These are phyloP conservation scores for Erebia palarica DNA, from an alignment of 2,888 invertebrate genomes.

Conservation along the genomic window DNA sequence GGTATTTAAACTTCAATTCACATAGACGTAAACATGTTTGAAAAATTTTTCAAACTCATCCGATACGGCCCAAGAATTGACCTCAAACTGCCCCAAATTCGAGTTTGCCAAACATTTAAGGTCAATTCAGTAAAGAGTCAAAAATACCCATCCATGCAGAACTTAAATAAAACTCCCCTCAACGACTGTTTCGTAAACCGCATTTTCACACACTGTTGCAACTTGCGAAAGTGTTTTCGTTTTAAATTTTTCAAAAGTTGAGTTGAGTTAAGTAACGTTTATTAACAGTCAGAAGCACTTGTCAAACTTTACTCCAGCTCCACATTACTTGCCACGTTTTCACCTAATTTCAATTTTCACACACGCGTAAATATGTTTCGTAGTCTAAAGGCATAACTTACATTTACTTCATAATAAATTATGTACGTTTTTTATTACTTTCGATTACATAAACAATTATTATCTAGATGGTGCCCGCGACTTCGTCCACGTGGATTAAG, in stretches of 20 bases:
- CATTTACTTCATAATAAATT: too few species aligned
- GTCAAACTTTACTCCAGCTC: neutral
- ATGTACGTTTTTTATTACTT: too few species aligned
- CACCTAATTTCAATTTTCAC: neutral
- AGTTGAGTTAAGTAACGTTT: slow-evolving; percentile 12
- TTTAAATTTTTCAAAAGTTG: neutral
- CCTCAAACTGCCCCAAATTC: too few species aligned
- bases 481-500: too few species aligned
- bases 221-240: slow-evolving; percentile 7
- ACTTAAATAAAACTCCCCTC: neutral
- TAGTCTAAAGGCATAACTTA: too few species aligned
- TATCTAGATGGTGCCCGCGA: too few species aligned
- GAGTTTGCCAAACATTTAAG: neutral
- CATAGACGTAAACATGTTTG: too few species aligned
- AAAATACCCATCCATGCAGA: neutral
- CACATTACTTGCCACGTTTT: neutral
- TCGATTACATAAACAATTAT: too few species aligned
- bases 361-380: neutral
- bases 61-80: too few species aligned
- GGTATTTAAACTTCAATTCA: too few species aligned
- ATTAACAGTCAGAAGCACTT: slow-evolving; percentile 3
- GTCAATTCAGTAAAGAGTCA: neutral
- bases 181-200: neutral
- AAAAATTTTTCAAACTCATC: too few species aligned
- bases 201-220: slow-evolving; percentile 3